Evolutionary conservation across 30 jellyfish, hydroid and myxozoan genomes (phyloP).

Genomic region (Aurelia aurita): DNA sequence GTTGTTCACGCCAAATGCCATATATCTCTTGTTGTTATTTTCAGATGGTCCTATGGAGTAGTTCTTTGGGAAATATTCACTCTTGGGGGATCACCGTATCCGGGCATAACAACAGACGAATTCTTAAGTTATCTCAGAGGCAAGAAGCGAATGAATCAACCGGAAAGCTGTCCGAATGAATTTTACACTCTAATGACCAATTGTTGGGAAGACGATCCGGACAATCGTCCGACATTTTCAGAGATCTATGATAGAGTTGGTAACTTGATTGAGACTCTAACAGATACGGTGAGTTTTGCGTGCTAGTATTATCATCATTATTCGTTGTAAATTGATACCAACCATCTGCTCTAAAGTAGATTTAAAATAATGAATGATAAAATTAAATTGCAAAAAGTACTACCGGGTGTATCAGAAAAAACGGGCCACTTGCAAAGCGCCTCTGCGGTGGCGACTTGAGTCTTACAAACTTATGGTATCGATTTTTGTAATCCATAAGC

Average conservation of each 20-base stretch:
- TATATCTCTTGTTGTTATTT: neutral
- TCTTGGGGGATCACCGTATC: constrained; percentile 99
- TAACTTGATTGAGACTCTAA: constrained; percentile 37
- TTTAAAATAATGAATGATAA: too few relatives aligned
- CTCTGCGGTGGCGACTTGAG: too few relatives aligned
- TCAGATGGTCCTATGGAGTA: constrained; percentile 97
- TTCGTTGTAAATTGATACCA: too few relatives aligned
- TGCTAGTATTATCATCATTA: too few relatives aligned
- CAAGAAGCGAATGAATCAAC: constrained; percentile 88
- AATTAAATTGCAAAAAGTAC: too few relatives aligned
- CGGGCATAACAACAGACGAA: constrained; percentile 93
- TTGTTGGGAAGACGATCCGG: constrained; percentile 95
- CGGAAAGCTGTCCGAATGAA: constrained; percentile 90
- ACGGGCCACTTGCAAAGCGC: too few relatives aligned
- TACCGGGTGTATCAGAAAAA: too few relatives aligned
- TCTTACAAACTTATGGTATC: too few relatives aligned
- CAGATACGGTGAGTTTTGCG: constrained; percentile 40
- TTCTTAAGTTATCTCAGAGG: constrained; percentile 62
- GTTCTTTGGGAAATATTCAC: constrained; percentile 96
- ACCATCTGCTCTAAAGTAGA: too few relatives aligned
- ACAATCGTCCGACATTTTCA: constrained; percentile 79
- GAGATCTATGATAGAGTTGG: constrained; percentile 65
- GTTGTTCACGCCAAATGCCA: too few relatives aligned
- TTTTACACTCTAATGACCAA: constrained; percentile 81
- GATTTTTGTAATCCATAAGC: too few relatives aligned